phyloP scores from a whole-genome alignment of 2,888 invertebrate genomes.

The Netelia melanura region DNA sequence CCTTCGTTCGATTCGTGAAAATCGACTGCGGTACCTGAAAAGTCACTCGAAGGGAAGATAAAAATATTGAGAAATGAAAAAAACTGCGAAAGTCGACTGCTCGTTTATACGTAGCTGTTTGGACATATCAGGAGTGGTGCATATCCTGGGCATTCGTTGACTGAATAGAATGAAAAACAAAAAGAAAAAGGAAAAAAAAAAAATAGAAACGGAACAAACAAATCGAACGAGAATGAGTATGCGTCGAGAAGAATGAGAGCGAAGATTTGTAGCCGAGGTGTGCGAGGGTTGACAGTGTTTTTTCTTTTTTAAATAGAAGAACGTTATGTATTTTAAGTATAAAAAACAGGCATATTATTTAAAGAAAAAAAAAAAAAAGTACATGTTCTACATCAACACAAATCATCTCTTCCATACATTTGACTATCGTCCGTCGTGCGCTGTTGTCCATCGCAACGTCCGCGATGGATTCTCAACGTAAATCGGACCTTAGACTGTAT shows the following conservation, averaged over 20 bases:
- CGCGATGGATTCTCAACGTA: conserved; percentile 52
- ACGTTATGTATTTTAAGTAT: conserved; percentile 80
- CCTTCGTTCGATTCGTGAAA: conserved; percentile 72
- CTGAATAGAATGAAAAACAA: conserved; percentile 58
- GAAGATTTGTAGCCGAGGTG: conserved; percentile 60
- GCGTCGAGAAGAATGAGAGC: conserved; percentile 43
- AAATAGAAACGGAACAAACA: neutral
- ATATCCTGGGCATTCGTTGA: conserved; percentile 77
- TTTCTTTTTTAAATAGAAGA: conserved; percentile 68
- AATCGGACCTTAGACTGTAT: conserved; percentile 71
- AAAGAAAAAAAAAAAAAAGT: conserved; percentile 51
- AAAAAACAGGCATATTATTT: conserved; percentile 70
- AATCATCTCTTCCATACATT: conserved; percentile 80
- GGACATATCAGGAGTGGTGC: conserved; percentile 82
- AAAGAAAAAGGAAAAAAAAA: conserved; percentile 37
- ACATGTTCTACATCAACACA: conserved; percentile 69
- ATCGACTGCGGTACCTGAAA: conserved; percentile 78
- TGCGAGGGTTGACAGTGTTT: conserved; percentile 66
- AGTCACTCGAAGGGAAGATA: conserved; percentile 41
- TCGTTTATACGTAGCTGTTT: conserved; percentile 55
- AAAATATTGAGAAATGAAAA: conserved; percentile 35
- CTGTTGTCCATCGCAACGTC: conserved; percentile 58
- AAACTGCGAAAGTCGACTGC: conserved; percentile 34
- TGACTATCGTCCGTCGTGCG: conserved; percentile 73
- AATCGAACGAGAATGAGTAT: conserved; percentile 38